Evolutionary conservation across 2,797 vertebrate species (phyloP), one percentile per base, ranked within the genome.

Genomic region (Columba guinea): DNA sequence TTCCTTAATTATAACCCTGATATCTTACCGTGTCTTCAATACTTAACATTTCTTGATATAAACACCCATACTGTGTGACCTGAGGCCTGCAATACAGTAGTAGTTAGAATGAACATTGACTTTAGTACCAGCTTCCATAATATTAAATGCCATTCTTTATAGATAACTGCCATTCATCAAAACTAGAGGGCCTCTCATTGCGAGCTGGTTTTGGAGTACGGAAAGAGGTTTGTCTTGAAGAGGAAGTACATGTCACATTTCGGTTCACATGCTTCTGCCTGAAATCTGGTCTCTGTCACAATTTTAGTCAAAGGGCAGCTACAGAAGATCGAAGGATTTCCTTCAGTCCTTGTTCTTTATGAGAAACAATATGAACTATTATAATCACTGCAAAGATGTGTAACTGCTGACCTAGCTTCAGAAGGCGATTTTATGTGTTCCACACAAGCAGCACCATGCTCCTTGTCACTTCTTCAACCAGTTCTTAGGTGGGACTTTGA

Each of bases 241-340:
- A 70, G 58, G 32, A 69, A 60, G 17, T 34, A 48, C 10, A 5
- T 10, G 17, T 21, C 51, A 55, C 14, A 52, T 69, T 79, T 81
- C 6, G 1, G 56, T 63, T 59, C 35, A 67, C 22, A 69, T 59
- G 24, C 15, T 87, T 89, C 76, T 71, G 49, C 28, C 41, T 78
- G 73, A 81, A 77, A 68, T 73, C n/a, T 78, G 21, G 20, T 89
- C 26, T 82, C 55, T 73, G 34, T 68, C 39, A 79, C 46, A 81
- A 10, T 76, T 93, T 63, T 74, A 37, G 19, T 84, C 65, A 73
- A 88, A 91, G 39, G 64, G 63, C 77, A 95, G 85, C 80, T 91
- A 87, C 7, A 41, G 41, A 92, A 86, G 14, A 53, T 8, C 58
- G 34, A 85, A 87, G 73, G n/a, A 49, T 27, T 60, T 85, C n/a